Evolutionary conservation across 2,888 invertebrate genomes (phyloP).

Genomic region (Blera fallax): DNA sequence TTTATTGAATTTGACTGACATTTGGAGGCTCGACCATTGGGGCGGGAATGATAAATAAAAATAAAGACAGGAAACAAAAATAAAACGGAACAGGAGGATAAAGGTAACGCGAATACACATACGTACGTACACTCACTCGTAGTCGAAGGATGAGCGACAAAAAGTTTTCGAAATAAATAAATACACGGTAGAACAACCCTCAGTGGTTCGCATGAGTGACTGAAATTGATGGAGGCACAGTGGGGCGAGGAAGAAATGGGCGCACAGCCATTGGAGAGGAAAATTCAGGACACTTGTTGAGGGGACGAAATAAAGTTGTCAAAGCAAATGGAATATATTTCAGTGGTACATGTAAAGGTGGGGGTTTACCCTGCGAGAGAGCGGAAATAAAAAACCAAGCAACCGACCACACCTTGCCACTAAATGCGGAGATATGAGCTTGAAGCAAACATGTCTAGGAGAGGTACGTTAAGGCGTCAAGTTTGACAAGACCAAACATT

Average conservation of each 20-base stretch:
- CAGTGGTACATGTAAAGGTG: too few relatives aligned
- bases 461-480: too few relatives aligned
- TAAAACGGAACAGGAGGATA: background rate
- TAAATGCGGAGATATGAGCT: too few relatives aligned
- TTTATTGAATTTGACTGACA: slow-evolving; percentile 66
- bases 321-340: too few relatives aligned
- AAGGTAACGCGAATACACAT: background rate
- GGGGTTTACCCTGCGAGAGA: too few relatives aligned
- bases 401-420: too few relatives aligned
- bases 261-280: background rate
- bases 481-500: too few relatives aligned
- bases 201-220: background rate
- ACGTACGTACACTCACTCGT: too few relatives aligned
- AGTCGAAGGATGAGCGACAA: background rate
- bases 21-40: background rate
- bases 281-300: background rate
- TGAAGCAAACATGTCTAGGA: too few relatives aligned
- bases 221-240: background rate
- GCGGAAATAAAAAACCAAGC: too few relatives aligned
- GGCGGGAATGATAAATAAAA: slow-evolving; percentile 39
- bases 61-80: slow-evolving; percentile 18
- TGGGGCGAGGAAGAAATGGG: background rate
- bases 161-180: slow-evolving; percentile 37
- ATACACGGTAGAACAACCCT: background rate
- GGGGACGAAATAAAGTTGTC: background rate